Evolutionary conservation across 2,888 invertebrate species (phyloP), one percentile per base, ranked within the genome.

Genomic region (Diaperis boleti): DNA sequence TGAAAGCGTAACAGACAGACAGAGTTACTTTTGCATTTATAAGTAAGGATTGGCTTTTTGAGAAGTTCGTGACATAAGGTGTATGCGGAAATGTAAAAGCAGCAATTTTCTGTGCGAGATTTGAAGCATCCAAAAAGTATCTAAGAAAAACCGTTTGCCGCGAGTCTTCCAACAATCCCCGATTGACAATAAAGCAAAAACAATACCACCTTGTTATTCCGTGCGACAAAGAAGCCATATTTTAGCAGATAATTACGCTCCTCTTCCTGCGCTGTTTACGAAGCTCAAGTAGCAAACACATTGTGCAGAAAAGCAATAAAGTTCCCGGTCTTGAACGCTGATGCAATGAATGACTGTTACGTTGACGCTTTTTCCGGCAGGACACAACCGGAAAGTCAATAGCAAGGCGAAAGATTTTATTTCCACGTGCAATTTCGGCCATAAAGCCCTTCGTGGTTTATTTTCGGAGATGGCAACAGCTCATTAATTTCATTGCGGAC

Each of bases 401-500:
- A 8, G 15, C 15, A 15, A 15, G 15, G 15, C 7, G 14, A 13
- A 14, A 15, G 15, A 13, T 13, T 15, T 6, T 15, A 42, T 17
- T 42, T 42, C 11, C 3, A 14, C 2, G 11, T 5, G 41, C 18
- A 17, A 42, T 15, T 11, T 20, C 41, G n/a, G 29, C 47, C 14
- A 47, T 47, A 47, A 47, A 47, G 47, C 29, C 17, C 17, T 31
- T 47, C 31, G 47, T 8, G 29, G 47, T 47, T 49, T 50, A 50
- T 50, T 50, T 50, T 35, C 1, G 18, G n/a, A n/a, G 17, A 50
- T 20, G 37, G 20, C 41, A 54, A 29, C 54, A 41, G 54, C 29
- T 54, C 54, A 54, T 54, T 54, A 54, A 54, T 54, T 54, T 54
- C 41, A 54, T 54, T 54, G 54, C 41, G 54, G 15, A 13, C 52